Evolutionary conservation across 2,113 vertebrate species (phyloP).

Genomic region (Hemibagrus wyckioides): DNA sequence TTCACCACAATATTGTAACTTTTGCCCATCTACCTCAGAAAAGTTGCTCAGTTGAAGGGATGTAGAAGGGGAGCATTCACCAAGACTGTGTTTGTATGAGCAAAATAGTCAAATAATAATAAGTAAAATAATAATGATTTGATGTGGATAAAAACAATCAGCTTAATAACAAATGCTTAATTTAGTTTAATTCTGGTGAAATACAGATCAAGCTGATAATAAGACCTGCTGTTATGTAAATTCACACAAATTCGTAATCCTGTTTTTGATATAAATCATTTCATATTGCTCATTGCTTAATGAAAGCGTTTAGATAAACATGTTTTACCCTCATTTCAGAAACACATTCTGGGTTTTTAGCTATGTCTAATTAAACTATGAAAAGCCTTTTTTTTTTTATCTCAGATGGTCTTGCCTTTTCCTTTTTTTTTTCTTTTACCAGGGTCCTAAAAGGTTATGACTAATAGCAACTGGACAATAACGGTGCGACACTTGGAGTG

Average conservation of each 20-base stretch:
- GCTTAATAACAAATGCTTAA: not conserved
- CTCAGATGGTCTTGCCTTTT: not conserved
- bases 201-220: no score
- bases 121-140: not conserved
- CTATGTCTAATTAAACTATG: not conserved
- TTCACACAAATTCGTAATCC: not conserved
- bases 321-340: not conserved
- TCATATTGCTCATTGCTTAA: not conserved
- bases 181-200: not conserved
- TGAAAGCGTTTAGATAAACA: not conserved
- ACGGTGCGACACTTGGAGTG: conserved; percentile 62
- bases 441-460: conserved; percentile 51
- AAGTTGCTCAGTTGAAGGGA: not conserved
- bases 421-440: conserved; percentile 28
- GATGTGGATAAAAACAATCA: not conserved
- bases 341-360: not conserved
- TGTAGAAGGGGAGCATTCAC: not conserved
- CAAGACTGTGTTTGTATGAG: not conserved
- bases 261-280: not conserved
- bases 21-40: not conserved
- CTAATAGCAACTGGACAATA: conserved; percentile 63
- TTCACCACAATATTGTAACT: not conserved
- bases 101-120: not conserved
- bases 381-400: not conserved
- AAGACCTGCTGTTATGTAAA: not conserved